Conservation (phyloP, 2,113 vertebrate species). For the Felis chaus region DNA sequence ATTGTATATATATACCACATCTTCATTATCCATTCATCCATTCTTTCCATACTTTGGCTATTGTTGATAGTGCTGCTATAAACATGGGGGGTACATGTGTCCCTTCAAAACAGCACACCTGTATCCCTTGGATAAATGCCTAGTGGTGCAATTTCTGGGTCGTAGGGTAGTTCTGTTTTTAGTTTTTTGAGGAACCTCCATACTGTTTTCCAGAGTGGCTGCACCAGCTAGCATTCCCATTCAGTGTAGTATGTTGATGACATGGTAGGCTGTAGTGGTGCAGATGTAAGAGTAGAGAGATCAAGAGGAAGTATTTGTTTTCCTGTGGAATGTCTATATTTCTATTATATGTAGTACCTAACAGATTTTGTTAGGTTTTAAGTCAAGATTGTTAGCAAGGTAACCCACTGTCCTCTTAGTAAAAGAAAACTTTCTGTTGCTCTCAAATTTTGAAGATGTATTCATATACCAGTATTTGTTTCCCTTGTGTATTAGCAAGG, state of each 20-base stretch:
- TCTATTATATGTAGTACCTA: not conserved
- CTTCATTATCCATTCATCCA: no score
- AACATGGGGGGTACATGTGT: no score
- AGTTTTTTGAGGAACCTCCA: no score
- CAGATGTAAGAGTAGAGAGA: not conserved
- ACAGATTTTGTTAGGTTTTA: conserved; percentile 4
- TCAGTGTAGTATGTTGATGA: not conserved
- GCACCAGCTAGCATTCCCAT: not conserved
- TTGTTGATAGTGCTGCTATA: no score
- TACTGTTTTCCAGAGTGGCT: no score
- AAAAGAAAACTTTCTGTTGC: not conserved
- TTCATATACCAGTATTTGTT: not conserved
- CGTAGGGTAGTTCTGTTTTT: no score
- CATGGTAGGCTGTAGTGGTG: not conserved
- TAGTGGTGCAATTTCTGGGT: no score
- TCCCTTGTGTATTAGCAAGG: not conserved
- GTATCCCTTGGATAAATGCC: no score
- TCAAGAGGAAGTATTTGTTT: not conserved
- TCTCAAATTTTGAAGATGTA: conserved; percentile 17
- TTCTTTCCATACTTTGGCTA: no score
- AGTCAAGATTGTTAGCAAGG: conserved; percentile 31
- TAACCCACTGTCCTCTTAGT: not conserved
- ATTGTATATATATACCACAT: no score
- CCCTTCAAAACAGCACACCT: no score
- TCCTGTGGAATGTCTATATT: not conserved